A percentile compares a stretch with the other conserved stretches of the same genome.
These are phyloP conservation scores for Penelope pileata DNA, from an alignment of 2,113 vertebrate genomes.

Conservation along the genomic window DNA sequence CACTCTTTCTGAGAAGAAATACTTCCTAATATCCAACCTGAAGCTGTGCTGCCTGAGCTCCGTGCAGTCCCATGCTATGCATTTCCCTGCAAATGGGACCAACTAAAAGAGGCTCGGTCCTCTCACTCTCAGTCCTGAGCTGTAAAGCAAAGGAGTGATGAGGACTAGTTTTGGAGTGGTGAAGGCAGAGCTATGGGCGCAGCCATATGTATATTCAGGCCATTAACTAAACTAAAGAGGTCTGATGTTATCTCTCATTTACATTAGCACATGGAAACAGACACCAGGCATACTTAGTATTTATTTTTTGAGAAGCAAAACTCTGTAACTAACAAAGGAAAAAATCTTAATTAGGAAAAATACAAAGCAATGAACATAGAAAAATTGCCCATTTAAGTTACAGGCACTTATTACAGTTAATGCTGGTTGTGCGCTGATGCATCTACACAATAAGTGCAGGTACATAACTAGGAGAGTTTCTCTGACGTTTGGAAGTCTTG, in stretches of 20 bases:
- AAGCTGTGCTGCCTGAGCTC: not conserved
- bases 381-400: not conserved
- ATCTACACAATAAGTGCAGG: not conserved
- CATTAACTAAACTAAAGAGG: not conserved
- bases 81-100: not conserved
- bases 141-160: not conserved
- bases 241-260: not conserved
- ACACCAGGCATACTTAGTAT: not conserved
- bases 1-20: too few relatives aligned
- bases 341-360: not conserved
- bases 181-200: fast-evolving
- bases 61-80: fast-evolving
- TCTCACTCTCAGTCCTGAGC: not conserved
- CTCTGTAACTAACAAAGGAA: not conserved
- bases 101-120: not conserved
- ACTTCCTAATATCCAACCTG: too few relatives aligned
- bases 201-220: not conserved
- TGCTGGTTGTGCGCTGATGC: not conserved
- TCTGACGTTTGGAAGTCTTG: not conserved
- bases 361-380: not conserved
- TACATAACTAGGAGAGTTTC: not conserved
- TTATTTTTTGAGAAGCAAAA: not conserved
- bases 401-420: not conserved
- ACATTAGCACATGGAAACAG: not conserved
- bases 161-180: not conserved